phyloP scores from a whole-genome alignment of 2,113 vertebrate species.

The Pseudopipra pipra region DNA sequence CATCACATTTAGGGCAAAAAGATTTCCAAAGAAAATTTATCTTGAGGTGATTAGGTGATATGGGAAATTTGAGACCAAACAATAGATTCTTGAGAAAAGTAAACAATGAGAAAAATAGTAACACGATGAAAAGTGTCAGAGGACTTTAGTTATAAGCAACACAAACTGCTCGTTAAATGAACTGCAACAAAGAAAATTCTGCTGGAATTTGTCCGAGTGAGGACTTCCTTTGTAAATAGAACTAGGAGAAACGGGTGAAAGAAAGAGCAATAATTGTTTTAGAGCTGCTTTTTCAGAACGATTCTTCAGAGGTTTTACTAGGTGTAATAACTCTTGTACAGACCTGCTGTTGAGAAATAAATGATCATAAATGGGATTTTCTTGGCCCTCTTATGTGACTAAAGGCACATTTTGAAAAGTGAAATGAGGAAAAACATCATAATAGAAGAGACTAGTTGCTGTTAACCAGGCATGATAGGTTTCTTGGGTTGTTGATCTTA shows the following conservation, averaged over 20 bases:
- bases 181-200: not conserved
- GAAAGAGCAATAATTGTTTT: not conserved
- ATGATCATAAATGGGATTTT: not conserved
- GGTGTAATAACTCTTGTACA: not conserved
- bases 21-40: not conserved
- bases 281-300: not conserved
- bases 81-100: not conserved
- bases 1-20: not conserved
- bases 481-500: not conserved
- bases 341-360: not conserved
- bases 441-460: not conserved
- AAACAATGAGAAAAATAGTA: not conserved
- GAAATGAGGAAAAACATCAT: not conserved
- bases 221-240: not conserved
- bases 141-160: not conserved
- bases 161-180: not conserved
- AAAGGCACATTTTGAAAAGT: not conserved
- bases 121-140: not conserved
- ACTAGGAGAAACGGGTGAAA: not conserved
- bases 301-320: not conserved
- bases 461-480: not conserved
- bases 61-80: not conserved
- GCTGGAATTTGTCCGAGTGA: not conserved
- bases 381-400: not conserved
- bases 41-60: not conserved